Conservation (phyloP, 2,797 vertebrate species). For the Acridotheres tristis region DNA sequence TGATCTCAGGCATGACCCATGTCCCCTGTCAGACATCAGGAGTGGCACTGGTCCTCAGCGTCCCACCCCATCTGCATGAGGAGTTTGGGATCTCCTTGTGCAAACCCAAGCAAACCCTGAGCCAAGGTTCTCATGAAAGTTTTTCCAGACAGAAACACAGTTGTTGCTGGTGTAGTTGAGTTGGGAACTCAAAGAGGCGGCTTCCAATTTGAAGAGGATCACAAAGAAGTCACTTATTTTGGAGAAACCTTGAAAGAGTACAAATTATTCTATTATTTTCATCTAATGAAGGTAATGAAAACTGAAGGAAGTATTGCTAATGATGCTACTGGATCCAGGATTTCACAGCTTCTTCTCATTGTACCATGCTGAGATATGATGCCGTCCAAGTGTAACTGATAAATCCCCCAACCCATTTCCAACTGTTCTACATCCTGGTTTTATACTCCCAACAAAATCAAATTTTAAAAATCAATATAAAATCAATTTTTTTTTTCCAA, state of each 20-base stretch:
- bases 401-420: neutral
- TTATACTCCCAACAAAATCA: neutral
- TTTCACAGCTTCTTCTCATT: neutral
- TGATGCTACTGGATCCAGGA: neutral
- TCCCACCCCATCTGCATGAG: rapidly evolving
- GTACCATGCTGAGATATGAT: neutral
- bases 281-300: neutral
- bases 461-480: neutral
- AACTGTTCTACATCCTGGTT: neutral
- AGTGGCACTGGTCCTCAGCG: neutral
- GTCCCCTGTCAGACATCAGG: neutral
- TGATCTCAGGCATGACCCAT: rapidly evolving
- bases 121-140: neutral
- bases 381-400: neutral
- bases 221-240: neutral
- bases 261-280: neutral
- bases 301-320: neutral
- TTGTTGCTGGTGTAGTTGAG: neutral
- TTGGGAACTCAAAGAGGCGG: rapidly evolving
- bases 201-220: neutral
- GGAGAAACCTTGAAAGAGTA: neutral
- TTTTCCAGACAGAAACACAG: neutral
- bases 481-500: neutral
- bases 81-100: rapidly evolving
- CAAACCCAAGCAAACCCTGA: neutral